These are phyloP conservation scores for Catharus ustulatus DNA, from an alignment of 2,797 vertebrate genomes.

Conservation along the genomic window DNA sequence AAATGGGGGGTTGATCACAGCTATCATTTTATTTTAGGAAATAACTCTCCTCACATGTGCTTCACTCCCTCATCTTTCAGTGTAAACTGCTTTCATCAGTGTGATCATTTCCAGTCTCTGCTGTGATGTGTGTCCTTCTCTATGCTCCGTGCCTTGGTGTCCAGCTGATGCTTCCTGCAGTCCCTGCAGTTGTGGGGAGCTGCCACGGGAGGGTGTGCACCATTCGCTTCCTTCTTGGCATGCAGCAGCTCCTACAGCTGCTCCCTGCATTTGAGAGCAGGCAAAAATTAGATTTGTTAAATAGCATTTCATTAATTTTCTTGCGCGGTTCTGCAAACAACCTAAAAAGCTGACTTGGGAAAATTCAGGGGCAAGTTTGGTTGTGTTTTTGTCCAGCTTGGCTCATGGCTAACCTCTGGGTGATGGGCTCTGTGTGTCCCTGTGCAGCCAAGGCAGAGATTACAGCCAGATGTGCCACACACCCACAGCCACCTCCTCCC, in stretches of 20 bases:
- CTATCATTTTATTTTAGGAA: background rate
- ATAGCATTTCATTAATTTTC: slow-evolving; percentile 23
- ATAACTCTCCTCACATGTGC: background rate
- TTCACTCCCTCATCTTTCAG: background rate
- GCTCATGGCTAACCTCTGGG: background rate
- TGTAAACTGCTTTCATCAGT: background rate
- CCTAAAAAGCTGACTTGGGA: background rate
- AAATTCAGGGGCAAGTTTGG: background rate
- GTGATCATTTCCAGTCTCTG: background rate
- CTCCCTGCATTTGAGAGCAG: background rate
- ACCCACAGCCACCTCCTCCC: background rate
- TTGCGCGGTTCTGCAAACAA: background rate
- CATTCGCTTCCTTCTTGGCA: slow-evolving; percentile 64
- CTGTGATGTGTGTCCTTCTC: background rate
- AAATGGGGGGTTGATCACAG: background rate
- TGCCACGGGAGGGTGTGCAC: slow-evolving; percentile 78
- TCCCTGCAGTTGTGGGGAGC: slow-evolving; percentile 68
- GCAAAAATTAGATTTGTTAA: slow-evolving; percentile 4
- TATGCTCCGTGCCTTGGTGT: background rate
- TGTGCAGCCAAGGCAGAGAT: background rate
- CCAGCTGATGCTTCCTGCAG: background rate
- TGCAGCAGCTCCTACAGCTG: slow-evolving; percentile 49
- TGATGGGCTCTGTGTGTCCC: background rate
- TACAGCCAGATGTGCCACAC: background rate
- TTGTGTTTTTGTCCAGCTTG: background rate